Base-by-base conservation (phyloP, 1,140 invertebrate species). In the Pissodes strobi region DNA sequence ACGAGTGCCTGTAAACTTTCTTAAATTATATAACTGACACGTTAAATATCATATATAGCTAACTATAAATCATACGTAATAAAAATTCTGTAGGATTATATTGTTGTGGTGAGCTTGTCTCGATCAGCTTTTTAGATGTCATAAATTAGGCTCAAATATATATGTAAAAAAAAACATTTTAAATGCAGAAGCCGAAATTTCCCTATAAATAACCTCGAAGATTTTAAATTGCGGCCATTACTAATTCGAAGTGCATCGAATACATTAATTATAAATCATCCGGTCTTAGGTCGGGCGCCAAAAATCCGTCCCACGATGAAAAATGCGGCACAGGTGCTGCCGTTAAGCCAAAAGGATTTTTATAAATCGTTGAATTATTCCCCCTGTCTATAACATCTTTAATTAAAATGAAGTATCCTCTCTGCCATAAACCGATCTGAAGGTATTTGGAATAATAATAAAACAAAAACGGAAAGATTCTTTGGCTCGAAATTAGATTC, bases 161-260 rank as follows among this genome's bases (percentile, higher is more conserved):
- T n/a, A n/a, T n/a, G n/a, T n/a, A n/a, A n/a, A n/a, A n/a, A n/a
- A n/a, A n/a, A n/a, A n/a, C n/a, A n/a, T n/a, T n/a, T n/a, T n/a
- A n/a, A n/a, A n/a, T n/a, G n/a, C n/a, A n/a, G n/a, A n/a, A n/a
- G n/a, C n/a, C n/a, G n/a, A n/a, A n/a, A n/a, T n/a, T n/a, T 52
- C 49, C 49, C 49, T 52, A 52, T 52, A 52, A 52, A 52, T 52
- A 52, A 30, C 52, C 52, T n/a, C 18, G 30, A 21, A 30, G 37
- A 39, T 39, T 55, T 39, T 38, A 39, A 55, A 39, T 55, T 27
- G 52, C 19, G 30, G 30, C 52, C 52, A 55, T 55, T 52, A 52
- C 49, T 52, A 52, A 52, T 52, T 52, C 49, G 49, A 52, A 52
- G 30, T 39, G 30, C 30, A 55, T 55, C 52, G 52, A 27, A 55